Base-by-base conservation (phyloP, 1,140 invertebrate species). In the Whitmania pigra region DNA sequence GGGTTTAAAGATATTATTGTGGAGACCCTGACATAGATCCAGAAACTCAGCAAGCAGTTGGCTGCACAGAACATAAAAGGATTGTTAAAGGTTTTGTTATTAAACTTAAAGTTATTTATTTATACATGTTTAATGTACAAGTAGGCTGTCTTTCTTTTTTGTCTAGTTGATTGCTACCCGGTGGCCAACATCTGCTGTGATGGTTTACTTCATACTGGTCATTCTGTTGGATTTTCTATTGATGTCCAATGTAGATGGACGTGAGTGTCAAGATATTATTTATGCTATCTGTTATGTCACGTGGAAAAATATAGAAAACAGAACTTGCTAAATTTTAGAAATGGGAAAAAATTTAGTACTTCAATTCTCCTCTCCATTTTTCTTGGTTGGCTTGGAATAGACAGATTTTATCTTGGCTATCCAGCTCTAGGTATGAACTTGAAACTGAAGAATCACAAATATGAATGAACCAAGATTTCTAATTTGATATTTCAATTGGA, bases 361-460 rank as follows among this genome's bases (percentile, higher is more conserved):
- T 88, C 94, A 0, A 80, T 98, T 67, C 79, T 98, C 20, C 84
- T 99, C 0, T 97, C 94, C 2, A 89, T 98, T 63, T 98, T 98
- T 78, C 78, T 87, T 25, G 94, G 94, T 36, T 94, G 95, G 90
- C 94, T 98, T 85, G 95, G 95, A n/a, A 86, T 91, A 20, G 95
- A 98, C 81, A 84, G 95, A 74, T 97, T 98, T 82, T 98, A 97
- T 79, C 84, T 98, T 4, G 95, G 95, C 22, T 97, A 98, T 82
- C 91, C 92, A 67, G 94, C 92, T 27, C 87, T 97, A 74, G 83
- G 82, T 81, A 74, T 73, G 73, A 49, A 67, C 18, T 66, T 43
- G n/a, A 71, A 54, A 18, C 29, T 55, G 43, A 43, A 22, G 67
- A 75, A 70, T 22, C 63, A 54, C 49, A 22, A 36, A 49, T 20